A percentile compares a stretch with the other conserved stretches of the same genome.
Conservation (phyloP, 1,140 invertebrate genomes). For the Dreissena rostriformis region DNA sequence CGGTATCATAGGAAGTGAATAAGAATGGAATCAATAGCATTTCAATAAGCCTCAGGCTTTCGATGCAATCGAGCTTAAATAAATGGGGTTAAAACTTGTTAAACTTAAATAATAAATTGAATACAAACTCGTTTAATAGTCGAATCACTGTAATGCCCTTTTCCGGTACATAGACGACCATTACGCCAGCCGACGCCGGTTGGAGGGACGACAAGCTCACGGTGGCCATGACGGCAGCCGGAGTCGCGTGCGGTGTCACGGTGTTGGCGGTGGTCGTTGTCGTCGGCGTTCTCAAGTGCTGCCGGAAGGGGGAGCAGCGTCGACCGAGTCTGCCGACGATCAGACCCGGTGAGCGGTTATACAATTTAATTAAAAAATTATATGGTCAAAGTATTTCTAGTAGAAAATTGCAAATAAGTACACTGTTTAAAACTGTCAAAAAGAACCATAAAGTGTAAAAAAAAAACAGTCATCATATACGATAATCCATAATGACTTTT, state of each 20-base stretch:
- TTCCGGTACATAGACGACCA: not conserved
- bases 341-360: not conserved
- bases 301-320: constrained; percentile 4
- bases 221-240: constrained; percentile 12
- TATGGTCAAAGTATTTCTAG: too few species aligned
- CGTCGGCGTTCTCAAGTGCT: not conserved
- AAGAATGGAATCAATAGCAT: not conserved
- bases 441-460: too few species aligned
- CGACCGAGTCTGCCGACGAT: constrained; percentile 6
- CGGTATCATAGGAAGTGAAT: not conserved
- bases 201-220: not conserved
- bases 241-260: constrained; percentile 2
- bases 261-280: constrained; percentile 4
- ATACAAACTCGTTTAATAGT: not conserved
- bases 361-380: not conserved
- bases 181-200: not conserved
- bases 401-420: too few species aligned
- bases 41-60: not conserved
- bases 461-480: too few species aligned
- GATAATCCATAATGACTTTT: too few species aligned
- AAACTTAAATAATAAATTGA: not conserved
- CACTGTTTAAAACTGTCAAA: too few species aligned
- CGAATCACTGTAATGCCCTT: not conserved
- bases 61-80: not conserved
- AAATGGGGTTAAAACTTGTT: not conserved